These are phyloP conservation scores for Caenorhabditis wallacei DNA, from an alignment of 2,888 invertebrate genomes.

Conservation along the genomic window DNA sequence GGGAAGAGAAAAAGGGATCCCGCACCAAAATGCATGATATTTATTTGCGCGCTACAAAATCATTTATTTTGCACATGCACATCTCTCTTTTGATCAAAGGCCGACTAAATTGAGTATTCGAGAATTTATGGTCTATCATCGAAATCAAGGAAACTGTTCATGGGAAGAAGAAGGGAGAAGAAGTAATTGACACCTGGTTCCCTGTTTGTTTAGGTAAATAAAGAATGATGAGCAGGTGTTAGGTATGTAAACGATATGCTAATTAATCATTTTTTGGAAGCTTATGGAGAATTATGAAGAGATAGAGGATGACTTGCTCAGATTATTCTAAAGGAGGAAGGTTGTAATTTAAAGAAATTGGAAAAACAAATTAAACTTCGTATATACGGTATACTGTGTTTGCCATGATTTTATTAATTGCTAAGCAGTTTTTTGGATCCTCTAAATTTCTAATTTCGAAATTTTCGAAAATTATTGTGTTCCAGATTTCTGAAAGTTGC, in stretches of 20 bases:
- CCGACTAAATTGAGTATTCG: not conserved
- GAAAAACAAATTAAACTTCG: too few relatives aligned
- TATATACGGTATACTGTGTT: too few relatives aligned
- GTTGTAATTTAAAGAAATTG: too few relatives aligned
- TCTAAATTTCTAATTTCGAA: too few relatives aligned
- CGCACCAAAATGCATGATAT: conserved; percentile 28
- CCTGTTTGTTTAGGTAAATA: not conserved
- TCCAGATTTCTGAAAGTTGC: too few relatives aligned
- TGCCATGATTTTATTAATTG: too few relatives aligned
- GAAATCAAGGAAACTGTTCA: not conserved
- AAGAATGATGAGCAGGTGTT: conserved; percentile 20
- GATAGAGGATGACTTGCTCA: not conserved
- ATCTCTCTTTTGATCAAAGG: not conserved
- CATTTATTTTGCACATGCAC: conserved; percentile 13
- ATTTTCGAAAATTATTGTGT: too few relatives aligned
- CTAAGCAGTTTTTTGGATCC: too few relatives aligned
- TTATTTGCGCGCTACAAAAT: conserved; percentile 8
- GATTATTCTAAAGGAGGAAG: too few relatives aligned
- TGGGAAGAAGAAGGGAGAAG: not conserved
- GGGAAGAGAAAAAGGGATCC: not conserved
- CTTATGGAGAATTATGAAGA: too few relatives aligned
- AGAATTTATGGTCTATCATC: too few relatives aligned
- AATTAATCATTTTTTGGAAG: conserved; percentile 15
- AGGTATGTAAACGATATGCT: conserved; percentile 22
- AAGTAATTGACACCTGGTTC: not conserved